Conservation (phyloP, 2,797 vertebrate genomes). For the Vespertilio murinus region DNA sequence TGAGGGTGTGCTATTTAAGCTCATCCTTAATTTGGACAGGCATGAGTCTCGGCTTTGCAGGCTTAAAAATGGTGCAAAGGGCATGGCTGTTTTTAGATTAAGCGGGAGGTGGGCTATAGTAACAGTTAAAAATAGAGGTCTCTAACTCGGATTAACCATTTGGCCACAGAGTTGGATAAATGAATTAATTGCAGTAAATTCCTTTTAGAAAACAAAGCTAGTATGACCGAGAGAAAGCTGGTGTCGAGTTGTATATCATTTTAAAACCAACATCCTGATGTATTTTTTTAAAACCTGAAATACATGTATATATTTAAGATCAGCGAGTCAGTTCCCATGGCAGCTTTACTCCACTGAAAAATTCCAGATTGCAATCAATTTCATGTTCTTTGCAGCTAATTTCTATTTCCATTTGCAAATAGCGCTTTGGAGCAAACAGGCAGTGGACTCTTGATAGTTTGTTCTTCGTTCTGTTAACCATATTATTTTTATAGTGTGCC, state of each 20-base stretch:
- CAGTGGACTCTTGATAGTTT: conserved; percentile 54
- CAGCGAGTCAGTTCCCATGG: conserved; percentile 71
- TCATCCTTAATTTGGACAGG: conserved; percentile 52
- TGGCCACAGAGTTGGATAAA: background rate
- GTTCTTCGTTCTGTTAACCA: conserved; percentile 47
- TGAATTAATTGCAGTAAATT: conserved; percentile 30
- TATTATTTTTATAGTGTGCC: background rate
- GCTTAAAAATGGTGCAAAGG: conserved; percentile 57
- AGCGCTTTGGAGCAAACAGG: conserved; percentile 59
- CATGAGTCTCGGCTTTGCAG: conserved; percentile 61
- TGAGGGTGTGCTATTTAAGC: conserved; percentile 59
- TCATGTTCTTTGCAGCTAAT: conserved; percentile 71
- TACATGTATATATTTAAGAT: conserved; percentile 24
- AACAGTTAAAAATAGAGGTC: conserved; percentile 64
- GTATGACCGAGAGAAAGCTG: background rate
- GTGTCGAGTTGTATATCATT: conserved; percentile 39
- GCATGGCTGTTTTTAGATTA: conserved; percentile 60
- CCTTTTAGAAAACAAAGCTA: conserved; percentile 28
- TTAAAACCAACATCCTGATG: conserved; percentile 16
- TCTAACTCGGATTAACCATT: conserved; percentile 13
- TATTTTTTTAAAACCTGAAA: background rate
- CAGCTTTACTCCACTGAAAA: conserved; percentile 64
- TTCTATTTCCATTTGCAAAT: conserved; percentile 73
- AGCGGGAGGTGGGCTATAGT: conserved; percentile 37
- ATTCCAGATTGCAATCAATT: conserved; percentile 65